phyloP scores from a whole-genome alignment of 2,113 vertebrate genomes.

The rabbit (Oryctolagus cuniculus) region mOryCun1.1 NC_091432.1:67450001-67450500 shows the following conservation, averaged over 20 bases:
- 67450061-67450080: constrained; percentile 10
- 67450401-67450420: constrained; percentile 45
- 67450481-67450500: constrained; percentile 43
- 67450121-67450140: background rate
- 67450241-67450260: background rate
- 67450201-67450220: constrained; percentile 54
- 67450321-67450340: constrained; percentile 58
- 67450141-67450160: constrained; percentile 32
- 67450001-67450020: constrained; percentile 45
- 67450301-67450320: background rate
- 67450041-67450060: background rate
- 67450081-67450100: constrained; percentile 26
- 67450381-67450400: constrained; percentile 46
- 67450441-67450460: constrained; percentile 67
- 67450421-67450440: constrained; percentile 58
- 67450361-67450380: constrained; percentile 18
- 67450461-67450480: background rate
- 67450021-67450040: constrained; percentile 53
- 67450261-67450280: constrained; percentile 56
- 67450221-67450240: constrained; percentile 57
- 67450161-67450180: background rate
- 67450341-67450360: background rate
- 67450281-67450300: constrained; percentile 44
- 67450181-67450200: constrained; percentile 48
- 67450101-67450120: constrained; percentile 43